These are phyloP conservation scores for Lamellibrachia columna DNA, from an alignment of 2,888 invertebrate genomes.

Conservation along the genomic window DNA sequence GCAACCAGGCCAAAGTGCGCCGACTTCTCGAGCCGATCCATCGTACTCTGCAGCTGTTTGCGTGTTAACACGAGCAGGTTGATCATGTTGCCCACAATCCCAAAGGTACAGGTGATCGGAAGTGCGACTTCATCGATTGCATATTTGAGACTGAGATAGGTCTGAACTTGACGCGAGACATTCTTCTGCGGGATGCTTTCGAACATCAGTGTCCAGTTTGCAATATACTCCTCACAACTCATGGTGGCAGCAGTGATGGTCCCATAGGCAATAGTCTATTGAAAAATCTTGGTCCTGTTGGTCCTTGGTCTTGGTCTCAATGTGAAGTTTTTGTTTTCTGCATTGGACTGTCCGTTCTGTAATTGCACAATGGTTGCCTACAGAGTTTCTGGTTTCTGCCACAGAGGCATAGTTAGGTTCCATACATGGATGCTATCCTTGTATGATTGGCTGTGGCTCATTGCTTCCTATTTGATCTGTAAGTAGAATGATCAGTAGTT, in stretches of 20 bases:
- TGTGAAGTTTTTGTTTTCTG: too few species aligned
- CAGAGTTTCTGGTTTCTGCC: background rate
- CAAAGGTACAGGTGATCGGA: conserved; percentile 77
- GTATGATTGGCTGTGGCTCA: background rate
- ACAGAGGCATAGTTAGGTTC: background rate
- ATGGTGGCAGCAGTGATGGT: conserved; percentile 19
- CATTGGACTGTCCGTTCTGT: background rate
- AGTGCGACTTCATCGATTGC: conserved; percentile 68
- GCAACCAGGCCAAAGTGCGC: conserved; percentile 80
- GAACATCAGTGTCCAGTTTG: conserved; percentile 24
- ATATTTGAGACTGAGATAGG: conserved; percentile 24
- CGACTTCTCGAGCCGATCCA: conserved; percentile 79
- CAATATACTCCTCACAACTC: conserved; percentile 31
- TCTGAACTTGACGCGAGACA: background rate
- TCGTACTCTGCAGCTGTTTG: conserved; percentile 56
- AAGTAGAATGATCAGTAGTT: background rate
- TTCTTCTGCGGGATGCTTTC: background rate
- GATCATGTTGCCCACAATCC: conserved; percentile 81
- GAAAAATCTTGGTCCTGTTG: background rate
- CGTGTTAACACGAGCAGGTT: conserved; percentile 82
- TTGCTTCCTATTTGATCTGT: background rate
- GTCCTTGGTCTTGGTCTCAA: background rate
- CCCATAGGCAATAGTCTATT: background rate
- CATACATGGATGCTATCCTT: background rate
- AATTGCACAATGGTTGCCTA: background rate